A percentile compares a stretch with the other conserved stretches of the same genome.
Evolutionary conservation across 2,797 vertebrate species (phyloP).

Genomic region (Sebastes kiyomatsui): DNA sequence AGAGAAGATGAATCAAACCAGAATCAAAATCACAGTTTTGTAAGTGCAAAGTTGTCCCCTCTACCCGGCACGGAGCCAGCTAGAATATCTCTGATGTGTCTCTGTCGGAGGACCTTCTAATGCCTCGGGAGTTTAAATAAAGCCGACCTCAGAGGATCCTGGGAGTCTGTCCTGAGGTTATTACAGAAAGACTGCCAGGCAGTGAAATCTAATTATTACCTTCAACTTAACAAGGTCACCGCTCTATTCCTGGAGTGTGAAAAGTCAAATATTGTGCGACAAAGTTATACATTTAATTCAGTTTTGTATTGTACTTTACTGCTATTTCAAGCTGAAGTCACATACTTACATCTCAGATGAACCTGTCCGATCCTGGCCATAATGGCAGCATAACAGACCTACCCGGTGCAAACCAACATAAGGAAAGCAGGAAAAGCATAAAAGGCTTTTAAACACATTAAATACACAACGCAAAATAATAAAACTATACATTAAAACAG

Average conservation of each 20-base stretch:
- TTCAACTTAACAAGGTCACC: conserved; percentile 68
- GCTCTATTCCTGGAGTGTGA: conserved; percentile 54
- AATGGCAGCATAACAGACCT: not conserved
- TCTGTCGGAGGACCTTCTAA: conserved; percentile 28
- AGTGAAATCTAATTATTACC: conserved; percentile 70
- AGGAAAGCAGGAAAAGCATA: not conserved
- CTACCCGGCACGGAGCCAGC: not conserved
- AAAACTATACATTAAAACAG: not conserved
- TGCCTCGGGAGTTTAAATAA: conserved; percentile 68
- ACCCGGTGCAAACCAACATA: not conserved
- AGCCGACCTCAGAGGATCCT: conserved; percentile 64
- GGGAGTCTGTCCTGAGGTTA: conserved; percentile 53
- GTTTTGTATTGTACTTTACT: not conserved
- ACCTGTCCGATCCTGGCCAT: not conserved
- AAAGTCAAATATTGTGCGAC: conserved; percentile 26
- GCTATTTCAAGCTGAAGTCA: not conserved
- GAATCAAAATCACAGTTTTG: conserved; percentile 14
- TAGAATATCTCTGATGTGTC: conserved; percentile 17
- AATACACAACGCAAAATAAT: not conserved
- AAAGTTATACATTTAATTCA: not conserved
- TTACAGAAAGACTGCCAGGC: conserved; percentile 41
- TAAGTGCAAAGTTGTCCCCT: conserved; percentile 6
- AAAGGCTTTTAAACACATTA: not conserved
- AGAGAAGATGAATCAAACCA: conserved; percentile 1
- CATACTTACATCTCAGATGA: not conserved